A percentile compares a stretch with the other conserved stretches of the same genome.
Evolutionary conservation across 2,113 vertebrate species (phyloP).

Genomic region (Alligator mississippiensis): DNA sequence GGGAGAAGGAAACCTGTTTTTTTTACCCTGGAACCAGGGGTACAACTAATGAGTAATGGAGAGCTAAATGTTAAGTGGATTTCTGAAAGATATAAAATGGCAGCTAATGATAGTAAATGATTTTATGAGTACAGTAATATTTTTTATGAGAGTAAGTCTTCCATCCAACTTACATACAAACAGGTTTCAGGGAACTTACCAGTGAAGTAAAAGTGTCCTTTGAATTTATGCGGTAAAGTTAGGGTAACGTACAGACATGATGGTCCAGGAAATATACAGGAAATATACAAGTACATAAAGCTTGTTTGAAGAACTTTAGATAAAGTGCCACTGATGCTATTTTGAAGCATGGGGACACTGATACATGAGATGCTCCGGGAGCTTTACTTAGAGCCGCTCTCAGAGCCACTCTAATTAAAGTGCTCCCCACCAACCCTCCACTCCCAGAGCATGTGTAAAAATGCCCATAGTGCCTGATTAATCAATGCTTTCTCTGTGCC

Average conservation of each 20-base stretch:
- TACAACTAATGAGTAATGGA: background rate
- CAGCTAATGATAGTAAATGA: background rate
- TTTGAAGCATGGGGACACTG: too few relatives aligned
- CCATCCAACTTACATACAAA: background rate
- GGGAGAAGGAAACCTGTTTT: background rate
- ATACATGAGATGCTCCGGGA: too few relatives aligned
- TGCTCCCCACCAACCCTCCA: too few relatives aligned
- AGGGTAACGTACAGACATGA: background rate
- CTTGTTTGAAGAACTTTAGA: too few relatives aligned
- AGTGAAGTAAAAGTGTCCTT: background rate
- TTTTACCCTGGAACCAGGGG: background rate
- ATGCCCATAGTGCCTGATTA: background rate
- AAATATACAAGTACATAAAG: too few relatives aligned
- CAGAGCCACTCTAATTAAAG: too few relatives aligned
- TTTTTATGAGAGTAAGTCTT: background rate
- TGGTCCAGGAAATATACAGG: too few relatives aligned
- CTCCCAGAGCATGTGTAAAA: too few relatives aligned
- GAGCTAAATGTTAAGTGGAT: background rate
- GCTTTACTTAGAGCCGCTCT: too few relatives aligned
- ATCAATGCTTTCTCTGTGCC: background rate
- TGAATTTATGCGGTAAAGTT: background rate
- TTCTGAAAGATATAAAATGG: background rate
- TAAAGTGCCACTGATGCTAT: too few relatives aligned
- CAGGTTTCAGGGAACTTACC: background rate
- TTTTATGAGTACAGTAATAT: background rate